Conservation (phyloP, 2,888 invertebrate species). For the Taphrorychus bicolor region DNA sequence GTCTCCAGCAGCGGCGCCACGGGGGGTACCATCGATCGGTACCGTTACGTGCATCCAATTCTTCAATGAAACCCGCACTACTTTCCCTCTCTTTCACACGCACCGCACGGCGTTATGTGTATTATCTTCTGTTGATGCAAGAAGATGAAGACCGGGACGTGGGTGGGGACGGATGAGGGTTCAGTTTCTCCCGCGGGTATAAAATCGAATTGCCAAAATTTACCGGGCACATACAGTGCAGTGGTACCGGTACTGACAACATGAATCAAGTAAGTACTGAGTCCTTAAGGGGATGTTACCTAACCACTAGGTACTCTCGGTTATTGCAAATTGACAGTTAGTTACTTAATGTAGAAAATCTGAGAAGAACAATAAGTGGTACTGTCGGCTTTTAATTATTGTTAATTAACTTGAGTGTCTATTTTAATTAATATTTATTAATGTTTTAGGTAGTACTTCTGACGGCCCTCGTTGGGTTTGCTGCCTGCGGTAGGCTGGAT, state of each 20-base stretch:
- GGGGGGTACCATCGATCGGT: not conserved
- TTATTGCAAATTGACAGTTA: not conserved
- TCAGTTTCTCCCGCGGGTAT: slow-evolving; percentile 22
- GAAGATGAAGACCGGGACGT: slow-evolving; percentile 30
- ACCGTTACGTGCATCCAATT: not conserved
- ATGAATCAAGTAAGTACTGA: slow-evolving; percentile 38
- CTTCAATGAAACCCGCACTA: not conserved
- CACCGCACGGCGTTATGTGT: slow-evolving; percentile 30
- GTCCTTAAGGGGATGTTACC: not conserved
- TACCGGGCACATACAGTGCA: slow-evolving; percentile 32
- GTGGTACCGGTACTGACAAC: slow-evolving; percentile 25
- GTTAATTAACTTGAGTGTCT: not conserved
- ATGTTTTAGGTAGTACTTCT: slow-evolving; percentile 16
- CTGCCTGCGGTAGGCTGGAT: slow-evolving; percentile 35
- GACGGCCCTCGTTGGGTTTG: slow-evolving; percentile 36
- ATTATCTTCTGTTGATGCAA: slow-evolving; percentile 32
- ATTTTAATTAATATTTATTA: not conserved
- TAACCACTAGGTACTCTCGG: not conserved
- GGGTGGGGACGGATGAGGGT: slow-evolving; percentile 17
- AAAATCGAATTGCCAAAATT: slow-evolving; percentile 42
- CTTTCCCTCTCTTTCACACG: slow-evolving; percentile 10
- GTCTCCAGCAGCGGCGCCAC: not conserved
- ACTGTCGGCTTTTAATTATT: not conserved
- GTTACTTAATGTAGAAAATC: not conserved
- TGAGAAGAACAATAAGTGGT: too few relatives aligned